Percentiles rank a stretch among this genome's conserved stretches.
Conservation (phyloP, 2,113 vertebrate genomes). For the Callochromis pleurospilus region DNA sequence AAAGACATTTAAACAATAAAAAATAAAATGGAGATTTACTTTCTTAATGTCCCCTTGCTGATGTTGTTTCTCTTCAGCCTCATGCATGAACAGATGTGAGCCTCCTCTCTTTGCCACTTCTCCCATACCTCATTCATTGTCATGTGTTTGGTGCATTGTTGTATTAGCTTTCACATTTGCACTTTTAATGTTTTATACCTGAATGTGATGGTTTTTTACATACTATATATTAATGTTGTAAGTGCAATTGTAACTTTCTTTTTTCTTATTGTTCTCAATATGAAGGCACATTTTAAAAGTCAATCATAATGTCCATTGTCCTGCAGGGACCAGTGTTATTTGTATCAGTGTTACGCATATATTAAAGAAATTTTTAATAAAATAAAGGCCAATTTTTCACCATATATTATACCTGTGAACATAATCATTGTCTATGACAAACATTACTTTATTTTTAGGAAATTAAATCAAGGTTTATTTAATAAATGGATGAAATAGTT, state of each 20-base stretch:
- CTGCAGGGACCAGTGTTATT: conserved; percentile 37
- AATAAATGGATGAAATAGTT: background rate
- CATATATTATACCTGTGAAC: conserved; percentile 51
- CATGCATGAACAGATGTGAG: conserved; percentile 54
- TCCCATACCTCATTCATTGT: conserved; percentile 54
- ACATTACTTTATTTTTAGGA: background rate
- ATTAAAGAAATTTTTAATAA: background rate
- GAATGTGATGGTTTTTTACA: conserved; percentile 46
- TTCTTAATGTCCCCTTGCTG: background rate
- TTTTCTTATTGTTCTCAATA: conserved; percentile 18
- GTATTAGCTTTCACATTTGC: conserved; percentile 63
- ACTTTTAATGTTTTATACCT: conserved; percentile 49
- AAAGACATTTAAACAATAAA: background rate
- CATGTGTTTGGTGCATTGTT: conserved; percentile 42
- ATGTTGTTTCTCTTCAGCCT: conserved; percentile 51
- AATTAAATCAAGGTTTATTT: background rate
- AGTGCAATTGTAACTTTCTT: conserved; percentile 61
- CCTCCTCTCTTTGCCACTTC: conserved; percentile 42
- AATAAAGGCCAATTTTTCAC: conserved; percentile 67
- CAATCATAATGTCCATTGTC: conserved; percentile 13
- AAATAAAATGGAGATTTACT: background rate
- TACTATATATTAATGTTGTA: conserved; percentile 29
- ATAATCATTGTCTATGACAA: conserved; percentile 55
- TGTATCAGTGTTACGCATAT: conserved; percentile 54
- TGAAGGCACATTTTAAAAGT: conserved; percentile 53